phyloP scores from a whole-genome alignment of 1,140 invertebrate genomes.

The Rhyzopertha dominica region DNA sequence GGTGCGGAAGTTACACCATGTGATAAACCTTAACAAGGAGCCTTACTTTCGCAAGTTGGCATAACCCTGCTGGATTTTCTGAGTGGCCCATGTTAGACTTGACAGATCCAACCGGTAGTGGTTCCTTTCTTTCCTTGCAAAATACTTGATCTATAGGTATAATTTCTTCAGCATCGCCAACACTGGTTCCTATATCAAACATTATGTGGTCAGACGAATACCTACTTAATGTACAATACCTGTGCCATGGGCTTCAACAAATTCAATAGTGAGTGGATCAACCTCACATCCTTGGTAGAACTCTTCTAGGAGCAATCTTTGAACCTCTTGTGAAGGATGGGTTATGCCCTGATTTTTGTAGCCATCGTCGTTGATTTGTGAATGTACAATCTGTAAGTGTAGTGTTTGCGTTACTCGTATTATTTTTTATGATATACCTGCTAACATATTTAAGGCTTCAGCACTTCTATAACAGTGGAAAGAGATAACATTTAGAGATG shows the following conservation, averaged over 20 bases:
- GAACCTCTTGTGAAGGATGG: slow-evolving; percentile 50
- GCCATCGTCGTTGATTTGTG: slow-evolving; percentile 48
- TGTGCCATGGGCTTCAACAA: slow-evolving; percentile 70
- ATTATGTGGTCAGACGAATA: slow-evolving; percentile 20
- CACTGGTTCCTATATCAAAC: slow-evolving; percentile 55
- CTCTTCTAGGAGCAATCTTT: slow-evolving; percentile 52
- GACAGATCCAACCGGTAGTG: slow-evolving; percentile 78
- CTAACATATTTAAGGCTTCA: too few species aligned
- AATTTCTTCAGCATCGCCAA: slow-evolving; percentile 82
- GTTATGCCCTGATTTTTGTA: slow-evolving; percentile 56
- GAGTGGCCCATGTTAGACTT: slow-evolving; percentile 93
- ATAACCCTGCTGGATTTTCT: slow-evolving; percentile 82
- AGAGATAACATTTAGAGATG: too few species aligned
- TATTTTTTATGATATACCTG: too few species aligned
- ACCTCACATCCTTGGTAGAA: slow-evolving; percentile 57
- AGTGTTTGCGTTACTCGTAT: too few species aligned
- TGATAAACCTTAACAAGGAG: too few species aligned
- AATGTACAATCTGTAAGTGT: too few species aligned
- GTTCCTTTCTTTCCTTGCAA: slow-evolving; percentile 59
- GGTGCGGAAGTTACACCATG: too few species aligned
- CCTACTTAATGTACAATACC: slow-evolving; percentile 49
- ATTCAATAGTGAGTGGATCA: slow-evolving; percentile 55
- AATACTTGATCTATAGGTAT: slow-evolving; percentile 77
- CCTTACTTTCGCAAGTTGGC: slow-evolving; percentile 74
- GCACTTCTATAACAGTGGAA: too few species aligned